phyloP scores from a whole-genome alignment of 1,140 invertebrate species.

The Bombus waltoni region DNA sequence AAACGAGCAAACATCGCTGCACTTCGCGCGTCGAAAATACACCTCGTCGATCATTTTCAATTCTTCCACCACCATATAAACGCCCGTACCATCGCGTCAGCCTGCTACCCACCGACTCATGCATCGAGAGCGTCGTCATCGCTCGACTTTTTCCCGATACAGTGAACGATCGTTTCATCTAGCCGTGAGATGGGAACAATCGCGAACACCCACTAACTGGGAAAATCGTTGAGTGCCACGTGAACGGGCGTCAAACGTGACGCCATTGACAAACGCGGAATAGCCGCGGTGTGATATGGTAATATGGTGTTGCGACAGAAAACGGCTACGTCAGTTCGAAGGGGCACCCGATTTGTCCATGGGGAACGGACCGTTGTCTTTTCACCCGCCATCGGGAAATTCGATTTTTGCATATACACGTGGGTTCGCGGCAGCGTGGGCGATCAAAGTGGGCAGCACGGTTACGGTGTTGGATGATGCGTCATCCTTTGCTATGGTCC shows the following conservation, averaged over 20 bases:
- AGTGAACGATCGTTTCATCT: not conserved
- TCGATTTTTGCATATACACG: constrained; percentile 46
- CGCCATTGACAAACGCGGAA: not conserved
- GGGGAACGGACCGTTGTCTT: constrained; percentile 2
- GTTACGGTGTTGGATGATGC: constrained; percentile 34
- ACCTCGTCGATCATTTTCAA: not conserved
- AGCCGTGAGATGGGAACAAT: not conserved
- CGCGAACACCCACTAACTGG: not conserved
- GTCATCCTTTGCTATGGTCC: constrained; percentile 18
- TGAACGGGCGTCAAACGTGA: not conserved
- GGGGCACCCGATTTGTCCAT: constrained; percentile 43
- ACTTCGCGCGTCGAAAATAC: not conserved
- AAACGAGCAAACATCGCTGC: not conserved
- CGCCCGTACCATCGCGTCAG: not conserved
- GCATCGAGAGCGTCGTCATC: not conserved
- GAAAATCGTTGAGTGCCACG: not conserved
- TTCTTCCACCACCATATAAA: not conserved
- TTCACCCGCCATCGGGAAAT: constrained; percentile 38
- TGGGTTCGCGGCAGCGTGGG: constrained; percentile 15
- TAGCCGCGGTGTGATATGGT: too few species aligned
- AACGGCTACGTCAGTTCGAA: constrained; percentile 19
- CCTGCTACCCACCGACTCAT: not conserved
- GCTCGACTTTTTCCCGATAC: too few species aligned
- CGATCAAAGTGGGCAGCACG: not conserved
- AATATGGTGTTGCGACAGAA: constrained; percentile 32